A percentile compares a stretch with the other conserved stretches of the same genome.
These are phyloP conservation scores for Rhagophthalmus giganteus DNA, from an alignment of 2,888 invertebrate genomes.

Conservation along the genomic window DNA sequence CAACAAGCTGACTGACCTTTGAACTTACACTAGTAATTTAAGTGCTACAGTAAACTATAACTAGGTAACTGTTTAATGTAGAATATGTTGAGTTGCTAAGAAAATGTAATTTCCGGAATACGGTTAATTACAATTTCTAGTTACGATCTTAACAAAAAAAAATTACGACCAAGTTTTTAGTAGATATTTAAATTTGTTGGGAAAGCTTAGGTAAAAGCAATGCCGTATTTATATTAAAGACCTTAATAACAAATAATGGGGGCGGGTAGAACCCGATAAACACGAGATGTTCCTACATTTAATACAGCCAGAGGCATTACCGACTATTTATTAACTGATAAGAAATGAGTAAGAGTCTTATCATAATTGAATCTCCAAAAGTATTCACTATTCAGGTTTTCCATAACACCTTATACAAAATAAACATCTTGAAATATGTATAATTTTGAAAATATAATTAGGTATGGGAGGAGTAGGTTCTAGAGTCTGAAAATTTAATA, in stretches of 20 bases:
- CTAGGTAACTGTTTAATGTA: too few species aligned
- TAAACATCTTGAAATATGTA: not conserved
- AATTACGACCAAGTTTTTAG: too few species aligned
- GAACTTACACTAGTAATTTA: too few species aligned
- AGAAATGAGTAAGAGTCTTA: slow-evolving; percentile 50
- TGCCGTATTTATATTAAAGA: slow-evolving; percentile 13
- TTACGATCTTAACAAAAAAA: too few species aligned
- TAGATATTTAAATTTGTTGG: too few species aligned
- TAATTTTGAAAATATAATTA: not conserved
- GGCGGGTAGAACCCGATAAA: slow-evolving; percentile 42
- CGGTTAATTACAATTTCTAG: too few species aligned
- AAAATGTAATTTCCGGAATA: too few species aligned
- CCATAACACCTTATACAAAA: slow-evolving; percentile 1
- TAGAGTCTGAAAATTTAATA: too few species aligned
- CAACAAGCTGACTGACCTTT: too few species aligned
- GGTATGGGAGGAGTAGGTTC: too few species aligned
- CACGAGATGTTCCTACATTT: slow-evolving; percentile 41
- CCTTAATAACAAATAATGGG: slow-evolving; percentile 39
- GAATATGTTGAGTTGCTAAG: too few species aligned
- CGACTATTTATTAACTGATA: slow-evolving; percentile 53
- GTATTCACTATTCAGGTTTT: slow-evolving; percentile 21
- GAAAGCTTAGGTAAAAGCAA: slow-evolving; percentile 4
- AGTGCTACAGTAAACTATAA: too few species aligned
- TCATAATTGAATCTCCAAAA: slow-evolving; percentile 55
- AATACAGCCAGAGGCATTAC: slow-evolving; percentile 44